Base-by-base conservation (phyloP, 2,888 invertebrate species). In the Athrips mouffetella region DNA sequence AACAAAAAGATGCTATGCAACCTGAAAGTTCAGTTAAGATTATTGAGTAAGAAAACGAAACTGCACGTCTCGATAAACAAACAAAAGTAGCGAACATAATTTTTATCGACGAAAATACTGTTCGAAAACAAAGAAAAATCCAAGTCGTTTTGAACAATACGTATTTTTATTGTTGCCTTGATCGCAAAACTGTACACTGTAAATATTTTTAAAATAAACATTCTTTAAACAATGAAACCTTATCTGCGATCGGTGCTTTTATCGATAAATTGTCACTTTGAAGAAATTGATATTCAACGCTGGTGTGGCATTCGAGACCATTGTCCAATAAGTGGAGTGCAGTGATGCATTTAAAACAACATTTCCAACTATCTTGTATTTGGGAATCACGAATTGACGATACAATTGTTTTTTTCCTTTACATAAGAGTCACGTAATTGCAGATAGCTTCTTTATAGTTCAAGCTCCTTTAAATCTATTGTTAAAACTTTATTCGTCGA, bases 251-350 rank as follows among this genome's bases (percentile, higher is more conserved):
- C 40, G 15, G 13, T 15, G 25, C n/a, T 20, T 18, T 23, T 40
- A 25, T 25, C 40, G 40, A 23, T 15, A 40, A 25, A 40, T 48
- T 6, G 41, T 18, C 16, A 10, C 13, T 37, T 37, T 37, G 13
- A 15, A 15, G 10, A 16, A 7, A 30, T 30, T 57, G 49, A 51
- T 46, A 65, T 63, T 59, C 65, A 53, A 45, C 37, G 29, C 50
- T 27, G 55, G 61, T 63, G 11, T 47, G 18, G 23, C 45, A 35
- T 50, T 50, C 54, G 58, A 54, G 55, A 50, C 50, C 56, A 51
- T 56, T 59, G 54, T 54, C 57, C 55, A 65, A 59, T 64, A 57
- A 59, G 42, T 44, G 42, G 42, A n/a, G 51, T 35, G 48, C 40
- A 45, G 50, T 46, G 45, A 41, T 54, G 60, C 61, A 63, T 64